phyloP scores from a whole-genome alignment of 2,113 vertebrate species.

The Hydrochoerus hydrochaeris region DNA sequence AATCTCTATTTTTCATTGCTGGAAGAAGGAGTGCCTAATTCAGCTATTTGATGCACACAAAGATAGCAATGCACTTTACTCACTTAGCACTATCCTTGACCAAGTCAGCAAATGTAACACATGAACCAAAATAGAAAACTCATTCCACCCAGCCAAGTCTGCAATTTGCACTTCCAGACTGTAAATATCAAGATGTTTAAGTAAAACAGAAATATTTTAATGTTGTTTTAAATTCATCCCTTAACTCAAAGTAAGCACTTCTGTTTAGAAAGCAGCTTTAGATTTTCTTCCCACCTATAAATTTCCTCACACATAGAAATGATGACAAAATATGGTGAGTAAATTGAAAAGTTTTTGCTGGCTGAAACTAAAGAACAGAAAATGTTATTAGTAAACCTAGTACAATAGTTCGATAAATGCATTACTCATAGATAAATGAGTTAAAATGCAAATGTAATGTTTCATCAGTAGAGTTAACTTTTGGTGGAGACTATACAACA shows the following conservation, averaged over 20 bases:
- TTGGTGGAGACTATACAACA: background rate
- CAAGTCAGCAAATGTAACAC: background rate
- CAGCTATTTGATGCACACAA: fast-evolving
- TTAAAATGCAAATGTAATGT: background rate
- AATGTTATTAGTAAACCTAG: background rate
- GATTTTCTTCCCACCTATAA: background rate
- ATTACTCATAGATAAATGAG: background rate
- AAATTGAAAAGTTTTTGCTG: background rate
- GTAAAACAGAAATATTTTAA: background rate
- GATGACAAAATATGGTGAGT: background rate
- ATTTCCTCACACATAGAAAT: background rate
- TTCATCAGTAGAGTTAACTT: background rate
- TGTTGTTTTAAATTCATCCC: background rate
- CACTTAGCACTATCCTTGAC: background rate
- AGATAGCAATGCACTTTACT: background rate
- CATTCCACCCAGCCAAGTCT: background rate
- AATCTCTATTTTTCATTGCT: background rate
- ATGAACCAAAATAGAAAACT: background rate
- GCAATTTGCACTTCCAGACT: background rate
- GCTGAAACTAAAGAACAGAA: background rate
- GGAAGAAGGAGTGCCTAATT: background rate
- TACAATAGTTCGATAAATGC: background rate
- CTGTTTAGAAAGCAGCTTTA: background rate
- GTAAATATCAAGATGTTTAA: background rate
- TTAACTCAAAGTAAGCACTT: background rate